Base-by-base conservation (phyloP, 2,113 vertebrate species). In the Phalacrocorax carbo region DNA sequence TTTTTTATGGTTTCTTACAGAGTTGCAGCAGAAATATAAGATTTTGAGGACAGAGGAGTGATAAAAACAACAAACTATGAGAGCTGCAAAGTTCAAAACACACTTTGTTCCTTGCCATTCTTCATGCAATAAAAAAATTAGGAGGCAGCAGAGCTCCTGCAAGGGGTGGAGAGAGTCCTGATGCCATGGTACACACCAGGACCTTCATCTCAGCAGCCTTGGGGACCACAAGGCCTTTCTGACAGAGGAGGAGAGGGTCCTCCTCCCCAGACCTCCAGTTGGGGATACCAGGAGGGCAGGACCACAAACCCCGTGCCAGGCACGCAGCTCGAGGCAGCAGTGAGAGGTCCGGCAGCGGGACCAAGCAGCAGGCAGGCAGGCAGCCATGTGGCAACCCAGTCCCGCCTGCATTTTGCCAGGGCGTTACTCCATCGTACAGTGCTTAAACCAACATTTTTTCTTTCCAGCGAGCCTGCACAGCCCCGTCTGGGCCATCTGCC, bases 371-470 rank as follows among this genome's bases (percentile, higher is more conserved):
- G 36, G 42, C 29, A 52, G 46, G 65, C 14, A 19, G 18, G 12
- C 38, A 36, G 54, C 44, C 66, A 25, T 17, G 0, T 13, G 12
- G n/a, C 60, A 20, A 42, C 40, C 34, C 58, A 2, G 10, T 2
- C 49, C 51, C 5, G 16, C 42, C 81, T 26, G 38, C 1, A 0
- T n/a, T 51, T 54, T 73, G 14, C 61, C 30, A 64, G 58, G 32
- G n/a, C 55, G 3, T 29, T 10, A 30, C 72, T 54, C 58, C 69
- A 19, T 13, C 14, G 1, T 62, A 5, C 2, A 1, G 29, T 11
- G 26, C 26, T 75, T 12, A 44, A 77, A 49, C 8, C 1, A 2
- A 36, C 3, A 2, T 5, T 9, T 15, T 10, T 9, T 4, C 15
- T 16, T 34, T 2, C 38, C 71, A 11, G 3, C 5, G 19, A 64